phyloP scores from a whole-genome alignment of 2,797 vertebrate genomes.

The Hephaestus fuliginosus region DNA sequence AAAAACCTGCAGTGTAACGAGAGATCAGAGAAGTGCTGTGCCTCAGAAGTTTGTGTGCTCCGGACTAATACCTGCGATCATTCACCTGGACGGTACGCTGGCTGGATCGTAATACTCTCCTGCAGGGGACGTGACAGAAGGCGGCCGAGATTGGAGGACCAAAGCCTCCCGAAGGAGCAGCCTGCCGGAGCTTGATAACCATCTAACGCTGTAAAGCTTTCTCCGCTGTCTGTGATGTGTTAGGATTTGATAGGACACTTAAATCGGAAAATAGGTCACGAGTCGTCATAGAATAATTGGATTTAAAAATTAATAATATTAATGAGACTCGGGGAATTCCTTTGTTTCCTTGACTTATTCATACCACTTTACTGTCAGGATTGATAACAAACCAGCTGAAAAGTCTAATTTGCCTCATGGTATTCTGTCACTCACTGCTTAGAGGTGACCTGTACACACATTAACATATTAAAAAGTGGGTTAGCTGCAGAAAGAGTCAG shows the following conservation, averaged over 20 bases:
- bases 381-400: slow-evolving; percentile 73
- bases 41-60: slow-evolving; percentile 84
- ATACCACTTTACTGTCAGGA: slow-evolving; percentile 77
- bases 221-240: slow-evolving; percentile 54
- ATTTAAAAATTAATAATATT: slow-evolving; percentile 88
- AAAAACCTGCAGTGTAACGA: slow-evolving; percentile 88
- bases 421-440: slow-evolving; percentile 54
- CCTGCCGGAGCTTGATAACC: slow-evolving; percentile 35
- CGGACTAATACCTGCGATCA: slow-evolving; percentile 85
- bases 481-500: slow-evolving; percentile 22
- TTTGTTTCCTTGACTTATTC: slow-evolving; percentile 84
- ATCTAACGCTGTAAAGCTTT: slow-evolving; percentile 44
- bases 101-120: slow-evolving; percentile 53
- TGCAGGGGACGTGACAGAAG: slow-evolving; percentile 46
- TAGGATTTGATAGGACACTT: slow-evolving; percentile 75
- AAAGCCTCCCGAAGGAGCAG: slow-evolving; percentile 45
- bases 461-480: slow-evolving; percentile 47
- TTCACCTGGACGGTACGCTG: slow-evolving; percentile 77
- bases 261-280: slow-evolving; percentile 84
- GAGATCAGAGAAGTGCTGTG: slow-evolving; percentile 86
- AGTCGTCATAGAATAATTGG: slow-evolving; percentile 82
- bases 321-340: slow-evolving; percentile 81
- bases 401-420: slow-evolving; percentile 70
- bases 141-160: slow-evolving; percentile 28
- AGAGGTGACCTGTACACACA: slow-evolving; percentile 39